Conservation (phyloP, 1,140 invertebrate genomes). For the Vanessa atalanta region DNA sequence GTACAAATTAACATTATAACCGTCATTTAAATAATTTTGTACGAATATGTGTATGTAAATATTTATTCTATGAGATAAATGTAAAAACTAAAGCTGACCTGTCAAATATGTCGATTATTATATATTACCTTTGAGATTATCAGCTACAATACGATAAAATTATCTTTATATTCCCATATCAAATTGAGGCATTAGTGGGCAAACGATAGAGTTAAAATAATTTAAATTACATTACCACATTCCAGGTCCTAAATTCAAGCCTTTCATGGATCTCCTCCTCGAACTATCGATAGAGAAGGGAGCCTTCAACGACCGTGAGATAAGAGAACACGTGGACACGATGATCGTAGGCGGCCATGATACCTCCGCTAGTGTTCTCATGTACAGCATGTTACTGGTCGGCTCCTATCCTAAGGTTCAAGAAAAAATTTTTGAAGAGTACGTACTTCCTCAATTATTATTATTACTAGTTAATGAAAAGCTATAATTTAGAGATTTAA, state of each 20-base stretch:
- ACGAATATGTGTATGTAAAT: too few relatives aligned
- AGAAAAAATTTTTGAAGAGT: slow-evolving; percentile 62
- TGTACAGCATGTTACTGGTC: slow-evolving; percentile 58
- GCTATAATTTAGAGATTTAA: too few relatives aligned
- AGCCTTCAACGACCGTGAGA: slow-evolving; percentile 58
- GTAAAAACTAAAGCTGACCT: too few relatives aligned
- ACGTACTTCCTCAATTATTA: slow-evolving; percentile 29
- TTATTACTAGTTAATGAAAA: too few relatives aligned
- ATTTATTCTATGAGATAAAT: too few relatives aligned
- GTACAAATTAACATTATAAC: too few relatives aligned
- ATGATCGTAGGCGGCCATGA: slow-evolving; percentile 70
- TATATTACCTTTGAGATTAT: background rate
- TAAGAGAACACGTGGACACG: slow-evolving; percentile 70
- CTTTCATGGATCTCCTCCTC: slow-evolving; percentile 66
- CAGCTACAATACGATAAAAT: background rate
- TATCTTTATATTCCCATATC: too few relatives aligned
- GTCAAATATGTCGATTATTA: background rate
- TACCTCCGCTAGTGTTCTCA: slow-evolving; percentile 59
- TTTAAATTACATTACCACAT: background rate
- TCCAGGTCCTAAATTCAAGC: slow-evolving; percentile 61
- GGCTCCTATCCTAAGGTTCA: slow-evolving; percentile 64
- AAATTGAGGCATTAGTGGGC: too few relatives aligned
- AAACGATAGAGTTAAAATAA: too few relatives aligned
- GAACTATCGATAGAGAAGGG: slow-evolving; percentile 59
- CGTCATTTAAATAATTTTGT: too few relatives aligned